Evolutionary conservation across 2,113 vertebrate genomes (phyloP).

Genomic region (Hydropotes inermis): DNA sequence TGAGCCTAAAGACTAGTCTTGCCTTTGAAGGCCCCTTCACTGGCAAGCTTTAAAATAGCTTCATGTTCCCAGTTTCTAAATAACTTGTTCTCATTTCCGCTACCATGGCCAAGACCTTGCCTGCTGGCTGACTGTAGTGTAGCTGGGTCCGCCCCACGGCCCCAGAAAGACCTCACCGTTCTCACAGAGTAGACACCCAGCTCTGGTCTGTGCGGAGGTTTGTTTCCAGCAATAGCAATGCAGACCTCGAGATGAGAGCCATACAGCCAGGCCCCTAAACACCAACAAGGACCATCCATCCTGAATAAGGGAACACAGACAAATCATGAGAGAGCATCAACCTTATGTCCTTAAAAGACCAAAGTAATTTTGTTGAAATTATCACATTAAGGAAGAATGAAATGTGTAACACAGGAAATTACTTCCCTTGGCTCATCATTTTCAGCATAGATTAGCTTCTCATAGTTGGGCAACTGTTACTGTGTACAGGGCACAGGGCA

Average conservation of each 20-base stretch:
- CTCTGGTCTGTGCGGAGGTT: background rate
- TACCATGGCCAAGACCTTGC: constrained; percentile 14
- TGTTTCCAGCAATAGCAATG: background rate
- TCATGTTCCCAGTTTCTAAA: constrained; percentile 21
- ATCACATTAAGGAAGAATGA: background rate
- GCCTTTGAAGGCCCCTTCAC: constrained; percentile 48
- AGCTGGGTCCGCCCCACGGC: background rate
- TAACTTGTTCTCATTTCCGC: constrained; percentile 59
- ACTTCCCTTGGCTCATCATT: background rate
- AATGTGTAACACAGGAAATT: background rate
- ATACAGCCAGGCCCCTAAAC: background rate
- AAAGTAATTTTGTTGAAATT: background rate
- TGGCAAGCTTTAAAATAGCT: constrained; percentile 54
- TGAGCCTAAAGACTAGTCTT: constrained; percentile 27
- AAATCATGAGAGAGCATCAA: background rate
- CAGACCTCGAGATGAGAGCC: background rate
- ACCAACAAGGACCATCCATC: background rate
- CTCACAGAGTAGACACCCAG: background rate
- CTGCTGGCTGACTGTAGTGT: background rate
- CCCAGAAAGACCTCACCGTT: background rate
- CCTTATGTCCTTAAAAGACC: background rate
- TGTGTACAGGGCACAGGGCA: background rate
- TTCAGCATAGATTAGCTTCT: background rate
- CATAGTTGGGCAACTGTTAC: background rate
- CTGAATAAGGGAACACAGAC: background rate